phyloP scores from a whole-genome alignment of 2,888 invertebrate species.

The Tetranychus piercei region DNA sequence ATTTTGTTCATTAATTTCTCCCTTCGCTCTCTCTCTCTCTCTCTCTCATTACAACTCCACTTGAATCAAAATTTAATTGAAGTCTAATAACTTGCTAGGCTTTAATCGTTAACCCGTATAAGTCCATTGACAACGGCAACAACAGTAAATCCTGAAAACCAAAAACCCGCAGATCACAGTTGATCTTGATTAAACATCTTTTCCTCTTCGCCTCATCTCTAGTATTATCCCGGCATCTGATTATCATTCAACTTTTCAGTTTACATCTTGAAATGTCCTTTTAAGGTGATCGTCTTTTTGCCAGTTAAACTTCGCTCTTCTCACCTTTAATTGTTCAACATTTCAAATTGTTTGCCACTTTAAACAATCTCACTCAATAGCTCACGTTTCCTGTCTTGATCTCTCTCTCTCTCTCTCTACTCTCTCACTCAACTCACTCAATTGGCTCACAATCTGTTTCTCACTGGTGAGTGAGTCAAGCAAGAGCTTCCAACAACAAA shows the following conservation, averaged over 20 bases:
- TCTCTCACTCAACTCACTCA: background rate
- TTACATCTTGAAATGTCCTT: no score
- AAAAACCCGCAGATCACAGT: background rate
- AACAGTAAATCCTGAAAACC: background rate
- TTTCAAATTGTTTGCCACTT: background rate
- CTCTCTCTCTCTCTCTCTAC: background rate
- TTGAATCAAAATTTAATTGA: background rate
- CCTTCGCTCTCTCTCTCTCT: slow-evolving; percentile 12
- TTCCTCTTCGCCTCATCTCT: background rate
- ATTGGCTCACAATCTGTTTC: background rate
- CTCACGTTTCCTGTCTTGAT: background rate
- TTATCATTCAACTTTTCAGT: no score
- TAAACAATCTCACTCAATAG: background rate
- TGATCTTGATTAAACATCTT: background rate
- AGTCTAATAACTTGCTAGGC: slow-evolving; percentile 1
- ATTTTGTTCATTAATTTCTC: background rate
- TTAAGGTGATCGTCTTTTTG: no score
- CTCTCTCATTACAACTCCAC: slow-evolving; percentile 7
- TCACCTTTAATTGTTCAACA: background rate
- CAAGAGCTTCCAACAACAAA: background rate
- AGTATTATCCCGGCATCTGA: background rate
- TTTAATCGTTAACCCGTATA: background rate
- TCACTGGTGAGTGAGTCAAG: background rate
- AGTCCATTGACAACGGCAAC: background rate
- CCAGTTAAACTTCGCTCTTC: background rate